Evolutionary conservation across 2,888 invertebrate species (phyloP).

Genomic region (Nysson spinosus): DNA sequence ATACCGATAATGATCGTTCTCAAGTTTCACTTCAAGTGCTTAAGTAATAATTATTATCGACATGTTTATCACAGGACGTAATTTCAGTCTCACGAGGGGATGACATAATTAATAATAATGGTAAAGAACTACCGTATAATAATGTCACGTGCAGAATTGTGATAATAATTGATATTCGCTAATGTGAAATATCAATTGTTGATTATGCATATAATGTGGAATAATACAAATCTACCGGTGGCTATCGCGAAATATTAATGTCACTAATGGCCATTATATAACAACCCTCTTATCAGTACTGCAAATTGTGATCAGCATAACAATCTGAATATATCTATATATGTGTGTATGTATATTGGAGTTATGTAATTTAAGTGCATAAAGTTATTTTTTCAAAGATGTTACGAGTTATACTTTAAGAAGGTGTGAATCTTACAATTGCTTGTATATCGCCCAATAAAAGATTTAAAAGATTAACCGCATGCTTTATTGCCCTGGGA

Average conservation of each 20-base stretch:
- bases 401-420: no score
- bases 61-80: constrained; percentile 49
- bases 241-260: not conserved
- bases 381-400: no score
- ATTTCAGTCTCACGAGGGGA: constrained; percentile 39
- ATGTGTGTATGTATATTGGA: no score
- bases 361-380: no score
- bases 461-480: no score
- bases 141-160: constrained; percentile 12
- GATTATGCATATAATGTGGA: constrained; percentile 19
- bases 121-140: constrained; percentile 25
- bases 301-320: no score
- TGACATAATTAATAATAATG: constrained; percentile 59
- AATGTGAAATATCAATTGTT: constrained; percentile 46
- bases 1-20: constrained; percentile 48
- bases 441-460: no score
- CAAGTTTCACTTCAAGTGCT: constrained; percentile 40
- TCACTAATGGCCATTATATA: not conserved
- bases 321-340: no score
- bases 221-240: constrained; percentile 9
- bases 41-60: constrained; percentile 52
- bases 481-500: not conserved
- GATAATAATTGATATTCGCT: constrained; percentile 24
- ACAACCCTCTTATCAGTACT: no score
- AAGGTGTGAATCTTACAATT: no score